These are phyloP conservation scores for Diprion similis DNA, from an alignment of 1,140 invertebrate genomes.

Conservation along the genomic window DNA sequence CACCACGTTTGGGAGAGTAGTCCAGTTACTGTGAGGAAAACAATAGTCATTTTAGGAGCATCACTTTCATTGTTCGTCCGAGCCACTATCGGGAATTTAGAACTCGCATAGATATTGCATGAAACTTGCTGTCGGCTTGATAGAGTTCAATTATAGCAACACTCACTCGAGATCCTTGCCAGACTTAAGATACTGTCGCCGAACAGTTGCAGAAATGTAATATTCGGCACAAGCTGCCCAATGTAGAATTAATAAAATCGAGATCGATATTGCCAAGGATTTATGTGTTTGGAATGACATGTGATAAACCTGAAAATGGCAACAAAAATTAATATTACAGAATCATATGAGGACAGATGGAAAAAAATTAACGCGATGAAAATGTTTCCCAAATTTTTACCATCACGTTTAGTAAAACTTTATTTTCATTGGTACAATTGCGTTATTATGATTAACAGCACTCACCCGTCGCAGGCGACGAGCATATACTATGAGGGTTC, in stretches of 20 bases:
- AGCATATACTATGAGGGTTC: slow-evolving; percentile 39
- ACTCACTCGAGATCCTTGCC: slow-evolving; percentile 18
- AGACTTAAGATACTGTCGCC: slow-evolving; percentile 17
- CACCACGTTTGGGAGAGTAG: slow-evolving; percentile 38
- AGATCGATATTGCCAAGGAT: slow-evolving; percentile 36
- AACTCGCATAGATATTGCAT: not conserved
- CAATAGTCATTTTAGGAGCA: too few relatives aligned
- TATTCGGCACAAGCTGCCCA: slow-evolving; percentile 53
- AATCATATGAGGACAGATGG: not conserved
- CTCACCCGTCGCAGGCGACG: slow-evolving; percentile 41
- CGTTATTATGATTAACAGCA: slow-evolving; percentile 4
- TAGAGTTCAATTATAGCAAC: slow-evolving; percentile 11
- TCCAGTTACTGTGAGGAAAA: slow-evolving; percentile 47
- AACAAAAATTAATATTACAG: slow-evolving; percentile 9
- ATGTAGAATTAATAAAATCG: slow-evolving; percentile 40
- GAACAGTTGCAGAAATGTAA: slow-evolving; percentile 40
- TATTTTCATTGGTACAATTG: not conserved
- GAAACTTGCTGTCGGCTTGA: slow-evolving; percentile 12
- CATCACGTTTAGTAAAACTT: not conserved
- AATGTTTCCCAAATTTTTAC: not conserved
- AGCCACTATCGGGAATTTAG: not conserved
- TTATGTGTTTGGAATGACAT: slow-evolving; percentile 42
- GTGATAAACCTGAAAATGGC: slow-evolving; percentile 39
- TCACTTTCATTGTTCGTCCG: not conserved
- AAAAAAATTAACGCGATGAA: too few relatives aligned